Evolutionary conservation across 1,140 invertebrate species (phyloP).

Genomic region (Ceratoteleas bidentatus): DNA sequence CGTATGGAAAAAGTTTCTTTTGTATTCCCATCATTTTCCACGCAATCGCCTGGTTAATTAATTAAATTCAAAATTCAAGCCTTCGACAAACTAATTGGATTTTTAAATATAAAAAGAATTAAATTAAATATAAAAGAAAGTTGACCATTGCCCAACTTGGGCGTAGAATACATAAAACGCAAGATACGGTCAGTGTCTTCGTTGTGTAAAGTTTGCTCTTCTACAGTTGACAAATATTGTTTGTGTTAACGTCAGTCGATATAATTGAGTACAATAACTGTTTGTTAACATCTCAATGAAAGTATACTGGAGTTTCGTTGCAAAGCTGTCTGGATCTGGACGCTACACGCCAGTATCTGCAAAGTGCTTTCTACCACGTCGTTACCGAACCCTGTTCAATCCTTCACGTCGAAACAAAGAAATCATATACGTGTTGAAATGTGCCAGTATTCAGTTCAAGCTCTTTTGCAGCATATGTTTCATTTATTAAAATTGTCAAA

Average conservation of each 20-base stretch:
- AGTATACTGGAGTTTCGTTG: constrained; percentile 66
- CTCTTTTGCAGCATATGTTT: constrained; percentile 13
- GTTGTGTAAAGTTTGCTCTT: too few species aligned
- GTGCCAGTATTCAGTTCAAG: constrained; percentile 32
- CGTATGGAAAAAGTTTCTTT: constrained; percentile 59
- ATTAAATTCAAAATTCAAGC: constrained; percentile 17
- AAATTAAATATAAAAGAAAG: too few species aligned
- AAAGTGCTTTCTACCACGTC: constrained; percentile 70
- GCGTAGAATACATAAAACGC: too few species aligned
- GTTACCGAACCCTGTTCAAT: constrained; percentile 69
- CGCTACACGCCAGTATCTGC: constrained; percentile 69
- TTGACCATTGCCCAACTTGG: too few species aligned
- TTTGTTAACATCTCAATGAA: constrained; percentile 65
- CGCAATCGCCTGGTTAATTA: constrained; percentile 25
- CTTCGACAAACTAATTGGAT: too few species aligned
- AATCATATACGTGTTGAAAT: background rate
- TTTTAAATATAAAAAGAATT: too few species aligned
- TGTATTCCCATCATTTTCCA: constrained; percentile 37
- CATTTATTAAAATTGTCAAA: constrained; percentile 39
- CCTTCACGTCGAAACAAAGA: constrained; percentile 57
- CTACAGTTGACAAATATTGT: constrained; percentile 27
- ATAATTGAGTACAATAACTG: constrained; percentile 45
- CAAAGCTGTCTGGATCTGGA: constrained; percentile 69
- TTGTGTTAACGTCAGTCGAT: constrained; percentile 30
- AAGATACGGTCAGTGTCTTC: too few species aligned